Base-by-base conservation (phyloP, 2,888 invertebrate genomes). In the Lasioglossum villosulum region DNA sequence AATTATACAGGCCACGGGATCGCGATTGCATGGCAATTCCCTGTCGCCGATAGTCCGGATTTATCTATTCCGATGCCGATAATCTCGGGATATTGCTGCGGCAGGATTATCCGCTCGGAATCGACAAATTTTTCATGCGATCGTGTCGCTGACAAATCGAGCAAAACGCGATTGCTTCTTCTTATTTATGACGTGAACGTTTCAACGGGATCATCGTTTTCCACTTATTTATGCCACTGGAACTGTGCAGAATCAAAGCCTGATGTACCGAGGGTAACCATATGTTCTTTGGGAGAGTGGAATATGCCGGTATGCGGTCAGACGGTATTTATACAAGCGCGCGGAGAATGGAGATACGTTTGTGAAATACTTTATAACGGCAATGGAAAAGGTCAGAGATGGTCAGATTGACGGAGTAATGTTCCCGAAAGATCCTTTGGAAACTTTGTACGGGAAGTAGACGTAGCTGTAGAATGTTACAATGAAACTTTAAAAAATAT, bases 121-220 rank as follows among this genome's bases (percentile, higher is more conserved):
- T 45, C 70, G 19, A 12, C 68, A 52, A 23, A 56, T 78, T 73
- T 73, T 78, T 74, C 68, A 78, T 52, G 34, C 45, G 52, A 42
- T 56, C 56, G 48, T 23, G 23, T n/a, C 66, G 12, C 42, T 27
- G 77, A 63, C 27, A 52, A 48, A 63, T 68, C 56, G 42, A 2
- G 12, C 2, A 14, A 16, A n/a, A 14, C 56, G 23, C 71, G 71
- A 80, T 63, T 30, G 37, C 42, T 12, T 45, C n/a, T 30, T 16
- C 14, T 34, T 42, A 75, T 45, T 48, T 39, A 63, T 59, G 52
- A 52, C 52, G 10, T 52, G 8, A 23, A 52, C 52, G 52, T 48
- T 42, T 59, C 27, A 2, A 27, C 59, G 14, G 16, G n/a, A 63
- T 30, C 27, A 12, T 27, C 2, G 16, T 4, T n/a, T n/a, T n/a